Conservation (phyloP, 2,113 vertebrate species). For the Diadophis punctatus region DNA sequence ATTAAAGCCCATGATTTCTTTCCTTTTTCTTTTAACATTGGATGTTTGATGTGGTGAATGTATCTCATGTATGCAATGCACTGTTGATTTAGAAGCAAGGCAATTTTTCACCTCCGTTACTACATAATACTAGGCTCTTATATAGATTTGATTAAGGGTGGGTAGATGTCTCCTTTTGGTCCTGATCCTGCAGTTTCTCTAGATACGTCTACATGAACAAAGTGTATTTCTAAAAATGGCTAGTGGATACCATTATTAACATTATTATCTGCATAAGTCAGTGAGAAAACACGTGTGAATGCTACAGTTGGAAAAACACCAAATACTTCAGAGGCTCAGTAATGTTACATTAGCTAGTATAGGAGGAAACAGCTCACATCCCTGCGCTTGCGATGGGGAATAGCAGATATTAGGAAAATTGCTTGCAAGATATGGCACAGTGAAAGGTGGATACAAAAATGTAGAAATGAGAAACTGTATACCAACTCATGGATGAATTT, state of each 20-base stretch:
- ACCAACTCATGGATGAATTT: neutral
- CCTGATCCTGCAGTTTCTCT: neutral
- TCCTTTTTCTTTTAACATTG: slow-evolving; percentile 17
- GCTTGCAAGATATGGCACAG: neutral
- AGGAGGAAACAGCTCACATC: neutral
- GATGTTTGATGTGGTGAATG: slow-evolving; percentile 40
- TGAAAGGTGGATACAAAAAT: neutral
- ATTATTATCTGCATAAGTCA: neutral
- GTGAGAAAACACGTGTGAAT: neutral
- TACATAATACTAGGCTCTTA: neutral
- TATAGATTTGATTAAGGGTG: neutral
- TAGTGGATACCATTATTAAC: neutral
- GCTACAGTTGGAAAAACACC: neutral
- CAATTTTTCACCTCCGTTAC: neutral
- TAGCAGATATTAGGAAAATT: neutral
- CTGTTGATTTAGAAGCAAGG: neutral
- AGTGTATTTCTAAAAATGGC: neutral
- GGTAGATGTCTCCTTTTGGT: neutral
- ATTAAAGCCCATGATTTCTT: neutral
- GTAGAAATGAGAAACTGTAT: neutral
- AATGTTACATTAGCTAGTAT: neutral
- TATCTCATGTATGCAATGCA: slow-evolving; percentile 16
- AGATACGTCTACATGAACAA: neutral
- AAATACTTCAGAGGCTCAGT: neutral
- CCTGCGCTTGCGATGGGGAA: neutral